Conservation (phyloP, 1,140 invertebrate genomes). For the Caenorhabditis inopinata region DNA sequence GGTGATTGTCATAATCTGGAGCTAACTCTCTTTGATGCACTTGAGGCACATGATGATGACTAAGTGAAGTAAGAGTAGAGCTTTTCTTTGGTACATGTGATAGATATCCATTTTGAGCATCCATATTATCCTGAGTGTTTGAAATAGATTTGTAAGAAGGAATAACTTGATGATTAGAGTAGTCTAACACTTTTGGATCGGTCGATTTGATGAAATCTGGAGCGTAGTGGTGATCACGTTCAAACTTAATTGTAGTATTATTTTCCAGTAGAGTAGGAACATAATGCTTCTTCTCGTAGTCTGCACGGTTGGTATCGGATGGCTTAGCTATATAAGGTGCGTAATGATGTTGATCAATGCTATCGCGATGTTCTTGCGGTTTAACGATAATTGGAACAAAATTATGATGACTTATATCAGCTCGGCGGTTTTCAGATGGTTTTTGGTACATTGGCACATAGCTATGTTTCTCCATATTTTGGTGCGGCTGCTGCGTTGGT, state of each 20-base stretch:
- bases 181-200: not conserved
- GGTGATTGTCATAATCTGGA: conserved; percentile 26
- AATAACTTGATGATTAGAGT: not conserved
- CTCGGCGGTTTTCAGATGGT: not conserved
- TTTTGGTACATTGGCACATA: not conserved
- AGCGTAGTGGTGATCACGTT: not conserved
- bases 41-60: not conserved
- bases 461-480: not conserved
- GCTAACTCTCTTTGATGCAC: not conserved
- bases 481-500: not conserved
- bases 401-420: not conserved
- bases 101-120: not conserved
- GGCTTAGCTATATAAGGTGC: not conserved
- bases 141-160: not conserved
- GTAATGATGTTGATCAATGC: conserved; percentile 22
- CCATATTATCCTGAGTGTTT: not conserved
- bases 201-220: not conserved
- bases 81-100: not conserved
- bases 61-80: not conserved
- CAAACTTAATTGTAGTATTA: not conserved
- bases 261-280: not conserved
- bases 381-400: not conserved
- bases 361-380: not conserved
- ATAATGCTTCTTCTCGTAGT: not conserved
- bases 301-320: not conserved